Conservation (phyloP, 2,888 invertebrate genomes). For the Pterobdella sp. region DNA sequence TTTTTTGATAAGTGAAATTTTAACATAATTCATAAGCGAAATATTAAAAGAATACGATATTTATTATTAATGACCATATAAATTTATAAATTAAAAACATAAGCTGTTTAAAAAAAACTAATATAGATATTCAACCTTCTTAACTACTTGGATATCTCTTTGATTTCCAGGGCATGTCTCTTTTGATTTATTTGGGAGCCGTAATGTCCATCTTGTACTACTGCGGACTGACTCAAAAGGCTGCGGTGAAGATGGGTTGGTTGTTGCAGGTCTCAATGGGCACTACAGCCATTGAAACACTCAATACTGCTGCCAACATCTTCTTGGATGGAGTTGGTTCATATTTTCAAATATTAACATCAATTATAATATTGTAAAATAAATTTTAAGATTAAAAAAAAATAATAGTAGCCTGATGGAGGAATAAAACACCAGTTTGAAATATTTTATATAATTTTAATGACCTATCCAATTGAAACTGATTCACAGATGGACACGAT, state of each 20-base stretch:
- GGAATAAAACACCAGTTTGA: background rate
- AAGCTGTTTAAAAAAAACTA: too few species aligned
- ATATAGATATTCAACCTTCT: too few species aligned
- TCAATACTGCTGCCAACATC: slow-evolving; percentile 82
- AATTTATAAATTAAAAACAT: too few species aligned
- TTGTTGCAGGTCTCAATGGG: slow-evolving; percentile 63
- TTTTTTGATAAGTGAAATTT: too few species aligned
- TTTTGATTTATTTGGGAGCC: slow-evolving; percentile 88
- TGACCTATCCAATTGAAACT: background rate
- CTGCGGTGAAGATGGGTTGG: slow-evolving; percentile 72
- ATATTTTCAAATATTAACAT: background rate
- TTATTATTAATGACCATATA: too few species aligned
- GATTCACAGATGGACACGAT: slow-evolving; percentile 39
- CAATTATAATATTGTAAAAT: too few species aligned
- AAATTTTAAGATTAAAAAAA: too few species aligned
- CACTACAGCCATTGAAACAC: slow-evolving; percentile 88
- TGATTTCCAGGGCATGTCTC: slow-evolving; percentile 63
- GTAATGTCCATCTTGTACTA: slow-evolving; percentile 80
- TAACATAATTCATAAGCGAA: too few species aligned
- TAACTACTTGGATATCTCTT: too few species aligned
- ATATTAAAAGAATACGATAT: too few species aligned
- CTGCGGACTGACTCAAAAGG: slow-evolving; percentile 76
- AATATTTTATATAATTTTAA: background rate
- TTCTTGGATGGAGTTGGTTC: slow-evolving; percentile 82
- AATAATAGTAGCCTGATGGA: too few species aligned